Percentiles rank a stretch among this genome's conserved stretches.
These are phyloP conservation scores for Drosophila buzzatii DNA, from an alignment of 2,888 invertebrate species.

Conservation along the genomic window DNA sequence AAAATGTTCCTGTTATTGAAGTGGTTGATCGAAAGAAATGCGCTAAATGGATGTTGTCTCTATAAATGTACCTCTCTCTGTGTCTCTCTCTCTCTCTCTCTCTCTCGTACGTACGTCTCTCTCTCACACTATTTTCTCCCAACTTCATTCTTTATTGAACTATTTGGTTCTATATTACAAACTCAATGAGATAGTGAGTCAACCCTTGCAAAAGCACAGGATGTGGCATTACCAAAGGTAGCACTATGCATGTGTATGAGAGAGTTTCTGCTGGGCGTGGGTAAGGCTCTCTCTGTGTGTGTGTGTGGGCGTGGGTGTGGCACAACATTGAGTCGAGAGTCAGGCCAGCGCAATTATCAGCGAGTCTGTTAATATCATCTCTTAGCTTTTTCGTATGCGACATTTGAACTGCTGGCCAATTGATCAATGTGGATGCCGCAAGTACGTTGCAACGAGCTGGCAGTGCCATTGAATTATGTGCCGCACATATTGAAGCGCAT, in stretches of 20 bases:
- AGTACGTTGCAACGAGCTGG: slow-evolving; percentile 49
- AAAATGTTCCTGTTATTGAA: no score
- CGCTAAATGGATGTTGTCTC: no score
- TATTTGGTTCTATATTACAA: not conserved
- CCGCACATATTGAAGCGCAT: slow-evolving; percentile 57
- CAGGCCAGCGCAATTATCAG: slow-evolving; percentile 50
- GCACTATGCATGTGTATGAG: slow-evolving; percentile 29
- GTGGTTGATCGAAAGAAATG: no score
- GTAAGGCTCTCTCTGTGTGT: not conserved
- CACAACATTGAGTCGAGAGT: slow-evolving; percentile 25
- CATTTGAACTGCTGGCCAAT: slow-evolving; percentile 54
- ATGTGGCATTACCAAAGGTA: slow-evolving; percentile 52
- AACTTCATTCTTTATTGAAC: not conserved
- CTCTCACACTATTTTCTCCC: not conserved
- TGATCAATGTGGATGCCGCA: slow-evolving; percentile 36
- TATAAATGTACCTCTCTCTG: not conserved
- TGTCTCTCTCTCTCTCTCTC: not conserved
- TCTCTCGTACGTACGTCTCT: no score
- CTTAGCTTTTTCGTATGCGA: slow-evolving; percentile 44
- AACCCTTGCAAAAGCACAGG: slow-evolving; percentile 38
- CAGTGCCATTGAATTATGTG: slow-evolving; percentile 65
- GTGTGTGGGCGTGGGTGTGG: slow-evolving; percentile 74
- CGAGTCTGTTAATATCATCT: slow-evolving; percentile 51
- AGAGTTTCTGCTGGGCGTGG: slow-evolving; percentile 27
- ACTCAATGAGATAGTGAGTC: slow-evolving; percentile 5